phyloP scores from a whole-genome alignment of 2,113 vertebrate genomes.

The Megaceryle torquata region DNA sequence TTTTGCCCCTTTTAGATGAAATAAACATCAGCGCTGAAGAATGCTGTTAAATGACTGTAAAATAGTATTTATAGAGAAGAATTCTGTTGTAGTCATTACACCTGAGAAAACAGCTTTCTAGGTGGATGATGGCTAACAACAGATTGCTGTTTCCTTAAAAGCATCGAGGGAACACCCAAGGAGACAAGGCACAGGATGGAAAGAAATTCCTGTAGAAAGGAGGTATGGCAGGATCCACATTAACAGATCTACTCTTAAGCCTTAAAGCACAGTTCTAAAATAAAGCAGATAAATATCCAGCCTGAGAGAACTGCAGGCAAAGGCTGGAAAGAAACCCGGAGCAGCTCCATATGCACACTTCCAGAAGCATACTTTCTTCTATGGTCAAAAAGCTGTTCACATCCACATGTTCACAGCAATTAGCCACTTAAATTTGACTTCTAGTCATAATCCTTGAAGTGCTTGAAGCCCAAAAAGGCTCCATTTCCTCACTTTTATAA shows the following conservation, averaged over 20 bases:
- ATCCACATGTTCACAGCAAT: accelerated
- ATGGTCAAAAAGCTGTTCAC: neutral
- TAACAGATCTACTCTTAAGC: neutral
- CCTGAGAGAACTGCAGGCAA: neutral
- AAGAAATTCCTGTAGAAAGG: neutral
- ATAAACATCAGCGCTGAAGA: conserved; percentile 62
- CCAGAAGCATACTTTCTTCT: accelerated
- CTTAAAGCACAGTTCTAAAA: neutral
- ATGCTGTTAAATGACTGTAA: conserved; percentile 53
- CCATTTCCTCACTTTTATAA: neutral
- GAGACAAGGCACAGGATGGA: neutral
- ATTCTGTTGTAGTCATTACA: neutral
- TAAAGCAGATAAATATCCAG: neutral
- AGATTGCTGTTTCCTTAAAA: neutral
- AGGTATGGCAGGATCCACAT: neutral
- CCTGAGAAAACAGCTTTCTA: conserved; percentile 6
- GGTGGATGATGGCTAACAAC: neutral
- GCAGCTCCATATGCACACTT: neutral
- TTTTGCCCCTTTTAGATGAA: conserved; percentile 69
- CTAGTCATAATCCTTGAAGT: neutral
- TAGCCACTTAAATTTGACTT: neutral
- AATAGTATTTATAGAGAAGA: conserved; percentile 21
- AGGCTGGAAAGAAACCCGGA: neutral
- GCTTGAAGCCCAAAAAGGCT: neutral
- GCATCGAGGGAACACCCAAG: neutral